A percentile compares a stretch with the other conserved stretches of the same genome.
These are phyloP conservation scores for Xylota segnis DNA, from an alignment of 2,888 invertebrate species.

Conservation along the genomic window DNA sequence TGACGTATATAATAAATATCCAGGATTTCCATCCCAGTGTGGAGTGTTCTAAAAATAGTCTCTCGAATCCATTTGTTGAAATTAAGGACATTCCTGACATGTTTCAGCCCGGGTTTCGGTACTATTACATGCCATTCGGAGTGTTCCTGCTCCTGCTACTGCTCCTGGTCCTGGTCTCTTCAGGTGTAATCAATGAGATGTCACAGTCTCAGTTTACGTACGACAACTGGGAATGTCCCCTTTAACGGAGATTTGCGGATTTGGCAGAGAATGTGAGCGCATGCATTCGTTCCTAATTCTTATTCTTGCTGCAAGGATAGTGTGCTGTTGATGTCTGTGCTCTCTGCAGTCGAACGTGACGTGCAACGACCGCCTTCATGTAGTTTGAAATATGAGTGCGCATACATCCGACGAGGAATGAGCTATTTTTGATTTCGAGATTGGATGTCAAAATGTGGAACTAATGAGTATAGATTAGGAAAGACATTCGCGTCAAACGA, in stretches of 20 bases:
- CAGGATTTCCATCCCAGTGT: constrained; percentile 8
- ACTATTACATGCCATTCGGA: constrained; percentile 24
- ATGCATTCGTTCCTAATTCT: constrained; percentile 68
- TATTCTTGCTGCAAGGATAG: constrained; percentile 38
- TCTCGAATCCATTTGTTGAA: constrained; percentile 46
- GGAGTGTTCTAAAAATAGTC: constrained; percentile 16
- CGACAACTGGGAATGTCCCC: constrained; percentile 54
- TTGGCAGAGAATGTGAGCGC: constrained; percentile 54
- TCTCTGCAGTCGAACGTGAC: constrained; percentile 54
- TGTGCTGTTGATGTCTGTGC: constrained; percentile 44
- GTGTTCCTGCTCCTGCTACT: neutral
- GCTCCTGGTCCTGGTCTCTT: no score
- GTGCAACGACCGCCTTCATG: constrained; percentile 18
- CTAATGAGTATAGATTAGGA: constrained; percentile 11
- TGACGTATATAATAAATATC: constrained; percentile 27
- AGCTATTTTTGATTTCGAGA: constrained; percentile 6
- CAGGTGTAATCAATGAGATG: constrained; percentile 74
- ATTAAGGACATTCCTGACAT: constrained; percentile 60
- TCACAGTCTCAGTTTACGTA: constrained; percentile 70
- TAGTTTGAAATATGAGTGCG: constrained; percentile 61
- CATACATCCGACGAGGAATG: constrained; percentile 12
- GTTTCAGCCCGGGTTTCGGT: constrained; percentile 32
- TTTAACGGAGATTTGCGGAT: constrained; percentile 65
- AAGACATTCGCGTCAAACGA: constrained; percentile 11
- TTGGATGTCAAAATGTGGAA: constrained; percentile 22